Conservation (phyloP, 2,113 vertebrate species). For the Cephalophus harveyi region DNA sequence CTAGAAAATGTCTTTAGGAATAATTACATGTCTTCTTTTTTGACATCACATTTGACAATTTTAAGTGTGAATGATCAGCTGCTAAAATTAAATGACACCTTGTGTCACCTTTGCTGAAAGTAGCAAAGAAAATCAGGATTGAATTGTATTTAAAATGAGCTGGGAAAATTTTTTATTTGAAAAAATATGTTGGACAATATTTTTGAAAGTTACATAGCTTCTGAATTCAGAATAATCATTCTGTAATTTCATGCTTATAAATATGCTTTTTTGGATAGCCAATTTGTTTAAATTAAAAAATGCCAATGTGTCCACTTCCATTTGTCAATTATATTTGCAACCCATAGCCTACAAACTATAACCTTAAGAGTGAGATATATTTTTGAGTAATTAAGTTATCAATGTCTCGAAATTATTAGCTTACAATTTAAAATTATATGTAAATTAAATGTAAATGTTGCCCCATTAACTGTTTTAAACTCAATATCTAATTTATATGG, state of each 20-base stretch:
- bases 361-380: background rate
- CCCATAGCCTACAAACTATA: background rate
- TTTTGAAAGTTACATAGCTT: background rate
- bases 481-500: background rate
- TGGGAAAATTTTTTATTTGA: background rate
- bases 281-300: background rate
- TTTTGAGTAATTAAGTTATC: background rate
- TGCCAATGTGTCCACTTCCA: background rate
- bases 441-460: background rate
- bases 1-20: background rate
- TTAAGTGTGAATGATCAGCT: background rate
- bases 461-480: background rate
- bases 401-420: background rate
- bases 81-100: slow-evolving; percentile 26
- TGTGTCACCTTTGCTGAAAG: background rate
- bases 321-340: background rate
- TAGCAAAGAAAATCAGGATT: background rate
- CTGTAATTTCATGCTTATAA: background rate
- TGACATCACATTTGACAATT: background rate
- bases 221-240: background rate
- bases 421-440: background rate
- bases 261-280: background rate
- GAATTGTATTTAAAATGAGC: background rate
- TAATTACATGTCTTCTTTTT: background rate
- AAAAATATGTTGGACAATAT: background rate